Evolutionary conservation across 1,140 invertebrate species (phyloP).

Genomic region (Chlorops oryzae): DNA sequence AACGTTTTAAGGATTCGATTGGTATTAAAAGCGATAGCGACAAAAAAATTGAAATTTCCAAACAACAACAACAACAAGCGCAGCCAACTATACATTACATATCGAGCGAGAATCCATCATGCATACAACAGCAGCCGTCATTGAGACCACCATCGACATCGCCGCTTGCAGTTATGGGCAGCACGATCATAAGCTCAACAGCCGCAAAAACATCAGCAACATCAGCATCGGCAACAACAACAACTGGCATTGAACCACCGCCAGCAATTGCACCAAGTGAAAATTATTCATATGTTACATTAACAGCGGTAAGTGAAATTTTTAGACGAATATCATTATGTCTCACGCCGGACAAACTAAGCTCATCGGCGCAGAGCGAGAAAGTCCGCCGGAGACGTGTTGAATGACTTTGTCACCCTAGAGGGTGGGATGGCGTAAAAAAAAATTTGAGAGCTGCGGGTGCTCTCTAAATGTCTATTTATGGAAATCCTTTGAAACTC

Average conservation of each 20-base stretch:
- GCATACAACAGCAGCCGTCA: slow-evolving; percentile 16
- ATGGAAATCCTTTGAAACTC: too few relatives aligned
- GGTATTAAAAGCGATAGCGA: slow-evolving; percentile 42
- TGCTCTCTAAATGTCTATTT: too few relatives aligned
- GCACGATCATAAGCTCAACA: background rate
- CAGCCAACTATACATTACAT: slow-evolving; percentile 47
- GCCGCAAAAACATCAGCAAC: slow-evolving; percentile 18
- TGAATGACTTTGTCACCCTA: too few relatives aligned
- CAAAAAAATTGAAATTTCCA: too few relatives aligned
- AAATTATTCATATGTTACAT: slow-evolving; percentile 79
- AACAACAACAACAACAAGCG: slow-evolving; percentile 29
- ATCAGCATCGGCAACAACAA: slow-evolving; percentile 12
- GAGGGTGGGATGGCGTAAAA: too few relatives aligned
- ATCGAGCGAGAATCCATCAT: slow-evolving; percentile 45
- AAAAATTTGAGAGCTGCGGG: too few relatives aligned
- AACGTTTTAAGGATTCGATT: slow-evolving; percentile 29
- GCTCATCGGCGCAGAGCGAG: too few relatives aligned
- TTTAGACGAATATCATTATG: too few relatives aligned
- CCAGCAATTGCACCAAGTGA: slow-evolving; percentile 50
- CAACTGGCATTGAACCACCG: slow-evolving; percentile 33
- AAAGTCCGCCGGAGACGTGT: too few relatives aligned
- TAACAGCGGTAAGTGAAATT: slow-evolving; percentile 64
- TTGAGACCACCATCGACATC: slow-evolving; percentile 1
- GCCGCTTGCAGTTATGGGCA: background rate
- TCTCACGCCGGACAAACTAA: too few relatives aligned